These are phyloP conservation scores for Coregonus sp. DNA, from an alignment of 2,797 vertebrate genomes.

Conservation along the genomic window DNA sequence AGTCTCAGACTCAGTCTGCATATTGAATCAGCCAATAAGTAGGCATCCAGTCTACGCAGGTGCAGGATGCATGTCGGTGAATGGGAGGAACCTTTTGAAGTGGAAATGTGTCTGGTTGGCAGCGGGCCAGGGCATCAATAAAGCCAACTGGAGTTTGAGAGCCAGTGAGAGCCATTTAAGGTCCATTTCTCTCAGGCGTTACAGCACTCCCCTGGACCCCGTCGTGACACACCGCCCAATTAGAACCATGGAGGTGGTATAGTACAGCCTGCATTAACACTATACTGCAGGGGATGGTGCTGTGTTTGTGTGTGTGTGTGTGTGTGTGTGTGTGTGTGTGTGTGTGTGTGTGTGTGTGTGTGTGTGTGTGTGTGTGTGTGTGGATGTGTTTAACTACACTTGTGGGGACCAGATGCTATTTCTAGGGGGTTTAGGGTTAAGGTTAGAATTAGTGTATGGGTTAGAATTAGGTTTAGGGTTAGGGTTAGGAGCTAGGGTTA, in stretches of 20 bases:
- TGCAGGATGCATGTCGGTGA: not conserved
- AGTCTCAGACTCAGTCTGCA: not conserved
- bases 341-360: not conserved
- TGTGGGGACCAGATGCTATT: too few relatives aligned
- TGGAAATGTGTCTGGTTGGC: constrained; percentile 58
- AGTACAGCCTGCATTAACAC: not conserved
- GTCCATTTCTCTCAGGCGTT: constrained; percentile 74
- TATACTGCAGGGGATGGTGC: not conserved
- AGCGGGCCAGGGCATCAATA: constrained; percentile 77
- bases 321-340: not conserved
- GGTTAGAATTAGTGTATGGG: too few relatives aligned
- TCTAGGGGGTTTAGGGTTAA: too few relatives aligned
- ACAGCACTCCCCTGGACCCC: constrained; percentile 68
- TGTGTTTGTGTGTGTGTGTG: not conserved
- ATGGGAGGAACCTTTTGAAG: not conserved
- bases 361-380: not conserved
- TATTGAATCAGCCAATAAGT: not conserved
- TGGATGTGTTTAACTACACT: too few relatives aligned
- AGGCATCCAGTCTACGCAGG: not conserved
- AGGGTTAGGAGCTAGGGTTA: too few relatives aligned
- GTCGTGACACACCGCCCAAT: constrained; percentile 29
- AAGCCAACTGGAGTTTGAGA: constrained; percentile 78
- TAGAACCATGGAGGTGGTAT: not conserved
- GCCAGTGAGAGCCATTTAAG: constrained; percentile 72
- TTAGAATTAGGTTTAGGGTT: too few relatives aligned